Percentiles rank a stretch among this genome's conserved stretches.
These are phyloP conservation scores for Poeciliopsis turneri DNA, from an alignment of 2,797 vertebrate genomes.

Conservation along the genomic window DNA sequence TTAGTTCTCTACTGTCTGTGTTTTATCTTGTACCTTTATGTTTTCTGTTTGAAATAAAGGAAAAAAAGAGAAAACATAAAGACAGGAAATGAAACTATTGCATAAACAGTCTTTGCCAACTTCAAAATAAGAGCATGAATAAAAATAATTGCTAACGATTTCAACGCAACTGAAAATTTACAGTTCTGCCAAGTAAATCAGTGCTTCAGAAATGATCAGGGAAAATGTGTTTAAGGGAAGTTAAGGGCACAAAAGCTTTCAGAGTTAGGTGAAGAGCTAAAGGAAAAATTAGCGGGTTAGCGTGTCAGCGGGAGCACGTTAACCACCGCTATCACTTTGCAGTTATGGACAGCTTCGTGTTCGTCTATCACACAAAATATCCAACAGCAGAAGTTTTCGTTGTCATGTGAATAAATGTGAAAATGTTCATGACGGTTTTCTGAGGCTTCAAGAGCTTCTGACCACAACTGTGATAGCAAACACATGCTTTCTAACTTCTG, in stretches of 20 bases:
- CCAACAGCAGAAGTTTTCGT: background rate
- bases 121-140: background rate
- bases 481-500: constrained; percentile 2
- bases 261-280: background rate
- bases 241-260: background rate
- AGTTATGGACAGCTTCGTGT: background rate
- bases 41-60: no score
- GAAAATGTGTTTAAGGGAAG: background rate
- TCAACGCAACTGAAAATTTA: background rate
- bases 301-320: no score
- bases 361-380: background rate
- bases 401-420: background rate
- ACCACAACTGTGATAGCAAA: background rate
- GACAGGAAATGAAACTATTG: background rate
- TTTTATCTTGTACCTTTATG: background rate
- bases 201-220: background rate
- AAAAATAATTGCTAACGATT: background rate
- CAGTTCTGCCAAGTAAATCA: background rate
- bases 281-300: background rate
- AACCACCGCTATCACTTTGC: background rate
- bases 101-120: background rate
- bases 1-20: background rate
- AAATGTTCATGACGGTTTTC: background rate
- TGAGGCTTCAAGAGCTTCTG: background rate
- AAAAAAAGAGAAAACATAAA: no score